Conservation (phyloP, 2,113 vertebrate genomes). For the Rhadina sibilatrix region DNA sequence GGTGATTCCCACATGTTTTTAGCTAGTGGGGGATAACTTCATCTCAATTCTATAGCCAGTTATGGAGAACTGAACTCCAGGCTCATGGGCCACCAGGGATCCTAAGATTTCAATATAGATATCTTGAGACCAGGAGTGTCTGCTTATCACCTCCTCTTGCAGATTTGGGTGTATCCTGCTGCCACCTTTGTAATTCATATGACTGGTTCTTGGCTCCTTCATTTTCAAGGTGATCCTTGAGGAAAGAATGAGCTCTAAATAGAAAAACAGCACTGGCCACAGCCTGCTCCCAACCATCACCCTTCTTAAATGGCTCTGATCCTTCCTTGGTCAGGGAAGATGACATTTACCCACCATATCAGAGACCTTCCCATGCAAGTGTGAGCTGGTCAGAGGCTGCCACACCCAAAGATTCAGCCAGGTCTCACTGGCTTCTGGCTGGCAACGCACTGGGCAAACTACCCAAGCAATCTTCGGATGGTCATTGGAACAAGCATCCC, state of each 20-base stretch:
- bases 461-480: rapidly evolving
- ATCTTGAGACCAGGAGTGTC: background rate
- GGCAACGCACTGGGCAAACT: background rate
- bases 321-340: background rate
- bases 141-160: background rate
- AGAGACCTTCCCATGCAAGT: background rate
- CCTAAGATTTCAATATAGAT: background rate
- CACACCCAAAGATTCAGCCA: background rate
- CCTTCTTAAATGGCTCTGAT: background rate
- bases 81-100: background rate
- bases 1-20: background rate
- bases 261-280: background rate
- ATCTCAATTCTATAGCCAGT: background rate
- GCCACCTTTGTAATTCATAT: background rate
- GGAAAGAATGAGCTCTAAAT: background rate
- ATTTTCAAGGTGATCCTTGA: background rate
- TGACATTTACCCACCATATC: background rate
- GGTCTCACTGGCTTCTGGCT: background rate
- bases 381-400: background rate
- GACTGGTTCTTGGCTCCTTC: background rate
- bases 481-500: background rate
- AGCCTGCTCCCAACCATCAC: background rate
- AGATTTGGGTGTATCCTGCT: background rate
- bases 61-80: background rate
- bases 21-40: background rate